A percentile compares a stretch with the other conserved stretches of the same genome.
Conservation (phyloP, 2,797 vertebrate species). For the Muscicapa striata region DNA sequence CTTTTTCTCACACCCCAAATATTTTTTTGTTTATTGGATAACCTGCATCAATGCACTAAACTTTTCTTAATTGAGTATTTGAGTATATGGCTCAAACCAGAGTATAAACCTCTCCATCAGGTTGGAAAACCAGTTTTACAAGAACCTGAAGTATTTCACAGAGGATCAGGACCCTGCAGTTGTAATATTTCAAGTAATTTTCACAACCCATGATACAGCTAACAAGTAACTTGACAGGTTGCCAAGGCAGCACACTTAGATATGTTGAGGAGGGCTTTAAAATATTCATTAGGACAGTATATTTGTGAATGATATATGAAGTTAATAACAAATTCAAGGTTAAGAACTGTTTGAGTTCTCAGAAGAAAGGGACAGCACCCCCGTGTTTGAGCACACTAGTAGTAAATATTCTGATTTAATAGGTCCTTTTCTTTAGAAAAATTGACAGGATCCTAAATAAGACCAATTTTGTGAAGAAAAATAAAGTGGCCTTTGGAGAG, state of each 20-base stretch:
- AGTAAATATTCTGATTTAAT: neutral
- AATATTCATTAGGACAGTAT: constrained; percentile 40
- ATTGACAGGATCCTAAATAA: neutral
- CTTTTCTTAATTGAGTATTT: neutral
- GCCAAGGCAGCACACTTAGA: neutral
- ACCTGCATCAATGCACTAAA: neutral
- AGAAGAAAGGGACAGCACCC: neutral
- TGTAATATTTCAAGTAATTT: constrained; percentile 31
- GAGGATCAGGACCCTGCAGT: neutral
- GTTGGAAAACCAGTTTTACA: constrained; percentile 17
- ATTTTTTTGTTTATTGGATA: neutral
- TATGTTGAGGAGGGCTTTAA: constrained; percentile 6
- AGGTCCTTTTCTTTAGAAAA: neutral
- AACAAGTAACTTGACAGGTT: constrained; percentile 6
- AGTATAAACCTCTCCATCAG: neutral
- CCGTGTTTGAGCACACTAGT: neutral
- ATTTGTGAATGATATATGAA: constrained; percentile 42
- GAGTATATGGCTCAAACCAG: neutral
- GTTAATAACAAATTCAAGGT: constrained; percentile 32
- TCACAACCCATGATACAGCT: constrained; percentile 1
- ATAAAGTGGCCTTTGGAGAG: neutral
- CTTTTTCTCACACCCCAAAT: neutral
- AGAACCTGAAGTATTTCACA: neutral
- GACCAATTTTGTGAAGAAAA: neutral
- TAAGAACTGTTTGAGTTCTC: constrained; percentile 8